Conservation (phyloP, 2,113 vertebrate species). For the Sinocyclocheilus anophthalmus region DNA sequence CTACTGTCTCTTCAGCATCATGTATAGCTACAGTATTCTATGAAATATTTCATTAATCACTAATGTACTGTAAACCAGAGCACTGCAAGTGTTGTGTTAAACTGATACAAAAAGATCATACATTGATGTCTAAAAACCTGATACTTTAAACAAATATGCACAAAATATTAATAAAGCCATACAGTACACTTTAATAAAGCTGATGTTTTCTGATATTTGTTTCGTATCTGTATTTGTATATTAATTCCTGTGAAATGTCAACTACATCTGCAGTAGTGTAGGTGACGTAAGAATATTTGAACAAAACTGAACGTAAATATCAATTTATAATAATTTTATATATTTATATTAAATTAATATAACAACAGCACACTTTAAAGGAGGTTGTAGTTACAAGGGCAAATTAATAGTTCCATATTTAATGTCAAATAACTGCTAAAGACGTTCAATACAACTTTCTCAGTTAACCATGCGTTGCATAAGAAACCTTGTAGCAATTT, state of each 20-base stretch:
- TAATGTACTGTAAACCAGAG: neutral
- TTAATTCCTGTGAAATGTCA: neutral
- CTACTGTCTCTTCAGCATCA: neutral
- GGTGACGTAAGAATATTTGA: no score
- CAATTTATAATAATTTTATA: neutral
- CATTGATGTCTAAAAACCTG: neutral
- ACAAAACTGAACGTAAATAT: neutral
- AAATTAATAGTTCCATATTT: no score
- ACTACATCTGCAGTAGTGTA: no score
- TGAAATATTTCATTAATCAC: neutral
- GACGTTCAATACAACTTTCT: no score
- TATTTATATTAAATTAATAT: neutral
- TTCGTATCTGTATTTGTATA: neutral
- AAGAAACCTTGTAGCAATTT: no score
- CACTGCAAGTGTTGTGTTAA: neutral
- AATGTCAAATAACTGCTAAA: no score
- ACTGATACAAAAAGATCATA: neutral
- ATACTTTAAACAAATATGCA: neutral
- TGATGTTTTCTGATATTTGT: neutral
- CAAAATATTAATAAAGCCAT: slow-evolving; percentile 1
- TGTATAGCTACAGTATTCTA: neutral
- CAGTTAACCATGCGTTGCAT: no score
- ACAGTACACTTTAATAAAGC: neutral
- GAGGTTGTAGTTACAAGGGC: no score
- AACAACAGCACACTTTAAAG: no score